Evolutionary conservation across 2,113 vertebrate genomes (phyloP).

Genomic region (Megalops atlanticus): DNA sequence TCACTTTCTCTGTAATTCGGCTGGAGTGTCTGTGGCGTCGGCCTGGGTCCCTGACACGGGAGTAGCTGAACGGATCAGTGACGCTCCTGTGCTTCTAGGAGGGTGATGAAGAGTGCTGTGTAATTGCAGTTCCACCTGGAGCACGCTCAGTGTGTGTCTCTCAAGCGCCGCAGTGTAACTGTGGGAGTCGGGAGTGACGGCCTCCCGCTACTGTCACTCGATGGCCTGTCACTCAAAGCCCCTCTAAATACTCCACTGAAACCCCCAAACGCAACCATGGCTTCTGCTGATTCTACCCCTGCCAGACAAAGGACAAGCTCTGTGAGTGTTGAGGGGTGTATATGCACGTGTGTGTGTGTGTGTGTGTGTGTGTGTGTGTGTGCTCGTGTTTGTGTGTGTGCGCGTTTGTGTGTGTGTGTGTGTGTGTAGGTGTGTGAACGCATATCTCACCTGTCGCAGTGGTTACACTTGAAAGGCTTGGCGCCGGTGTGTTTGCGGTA

Average conservation of each 20-base stretch:
- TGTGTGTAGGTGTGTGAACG: background rate
- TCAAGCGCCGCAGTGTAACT: conserved; percentile 37
- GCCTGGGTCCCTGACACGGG: background rate
- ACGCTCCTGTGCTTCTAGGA: background rate
- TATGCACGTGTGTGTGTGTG: background rate
- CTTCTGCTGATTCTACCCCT: background rate
- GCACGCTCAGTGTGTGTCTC: conserved; percentile 26
- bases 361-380: background rate
- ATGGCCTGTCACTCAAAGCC: conserved; percentile 53
- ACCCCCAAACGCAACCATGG: conserved; percentile 35
- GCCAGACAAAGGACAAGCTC: conserved; percentile 25
- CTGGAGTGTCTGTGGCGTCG: background rate
- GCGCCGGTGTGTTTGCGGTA: conserved; percentile 97
- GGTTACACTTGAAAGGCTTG: conserved; percentile 97
- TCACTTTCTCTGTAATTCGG: background rate
- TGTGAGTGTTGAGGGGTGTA: too few relatives aligned
- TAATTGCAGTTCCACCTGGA: conserved; percentile 53
- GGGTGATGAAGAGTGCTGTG: conserved; percentile 19
- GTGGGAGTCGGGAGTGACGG: conserved; percentile 38
- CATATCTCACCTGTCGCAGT: conserved; percentile 87
- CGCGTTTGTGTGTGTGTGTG: background rate
- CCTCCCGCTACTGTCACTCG: conserved; percentile 49
- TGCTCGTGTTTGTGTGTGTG: background rate
- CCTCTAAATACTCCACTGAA: too few relatives aligned
- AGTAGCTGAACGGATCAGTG: conserved; percentile 12